phyloP scores from a whole-genome alignment of 2,113 vertebrate genomes.

The Muscicapa adusta region DNA sequence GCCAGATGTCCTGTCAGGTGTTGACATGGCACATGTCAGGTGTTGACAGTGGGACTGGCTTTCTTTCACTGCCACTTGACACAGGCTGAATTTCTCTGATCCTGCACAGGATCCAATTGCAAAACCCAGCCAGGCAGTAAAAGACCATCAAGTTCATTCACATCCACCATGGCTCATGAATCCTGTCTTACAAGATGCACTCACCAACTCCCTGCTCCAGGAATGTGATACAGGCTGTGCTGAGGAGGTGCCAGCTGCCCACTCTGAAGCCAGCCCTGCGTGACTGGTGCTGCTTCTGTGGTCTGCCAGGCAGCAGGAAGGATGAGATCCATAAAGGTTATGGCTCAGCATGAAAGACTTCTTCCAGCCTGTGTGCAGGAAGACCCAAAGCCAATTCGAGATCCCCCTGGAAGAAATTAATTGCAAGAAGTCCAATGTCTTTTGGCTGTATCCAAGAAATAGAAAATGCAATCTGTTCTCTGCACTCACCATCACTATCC shows the following conservation, averaged over 20 bases:
- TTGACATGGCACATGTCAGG: rapidly evolving
- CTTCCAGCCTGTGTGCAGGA: not conserved
- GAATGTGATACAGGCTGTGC: not conserved
- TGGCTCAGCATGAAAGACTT: not conserved
- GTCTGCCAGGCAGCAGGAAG: not conserved
- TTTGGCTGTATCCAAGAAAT: not conserved
- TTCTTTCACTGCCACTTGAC: not conserved
- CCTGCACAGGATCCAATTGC: not conserved
- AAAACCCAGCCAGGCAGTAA: not conserved
- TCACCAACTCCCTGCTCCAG: rapidly evolving
- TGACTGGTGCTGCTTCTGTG: not conserved
- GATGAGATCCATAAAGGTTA: not conserved
- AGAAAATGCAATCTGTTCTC: not conserved
- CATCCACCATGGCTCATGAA: not conserved
- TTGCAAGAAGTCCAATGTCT: not conserved
- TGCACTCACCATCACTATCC: not conserved
- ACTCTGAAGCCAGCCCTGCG: not conserved
- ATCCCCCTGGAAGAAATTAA: not conserved
- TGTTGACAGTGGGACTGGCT: not conserved
- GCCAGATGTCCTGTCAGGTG: rapidly evolving
- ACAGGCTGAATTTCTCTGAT: not conserved
- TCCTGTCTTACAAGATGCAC: not conserved
- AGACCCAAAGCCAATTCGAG: not conserved
- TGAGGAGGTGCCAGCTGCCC: rapidly evolving
- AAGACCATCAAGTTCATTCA: not conserved